Evolutionary conservation across 2,113 vertebrate species (phyloP).

Genomic region (Podarcis raffonei): DNA sequence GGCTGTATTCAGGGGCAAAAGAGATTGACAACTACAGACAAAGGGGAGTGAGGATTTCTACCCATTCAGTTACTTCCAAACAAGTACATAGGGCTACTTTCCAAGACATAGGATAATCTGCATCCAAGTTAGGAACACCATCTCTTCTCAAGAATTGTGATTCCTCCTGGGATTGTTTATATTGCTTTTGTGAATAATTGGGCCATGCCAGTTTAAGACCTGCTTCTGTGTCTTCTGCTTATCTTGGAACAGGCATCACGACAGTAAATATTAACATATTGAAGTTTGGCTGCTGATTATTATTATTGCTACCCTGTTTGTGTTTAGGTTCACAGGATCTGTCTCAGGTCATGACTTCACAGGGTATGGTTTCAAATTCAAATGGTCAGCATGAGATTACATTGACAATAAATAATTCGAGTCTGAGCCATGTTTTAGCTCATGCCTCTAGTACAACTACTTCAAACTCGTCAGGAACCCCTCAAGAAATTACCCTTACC

Average conservation of each 20-base stretch:
- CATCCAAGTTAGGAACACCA: not conserved
- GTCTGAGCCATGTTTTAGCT: constrained; percentile 89
- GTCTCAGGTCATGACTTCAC: constrained; percentile 86
- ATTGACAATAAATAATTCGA: constrained; percentile 95
- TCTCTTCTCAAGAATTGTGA: not conserved
- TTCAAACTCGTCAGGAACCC: constrained; percentile 75
- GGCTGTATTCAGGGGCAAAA: too few species aligned
- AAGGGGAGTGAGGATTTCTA: not conserved
- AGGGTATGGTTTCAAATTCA: constrained; percentile 83
- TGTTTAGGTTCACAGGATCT: constrained; percentile 88
- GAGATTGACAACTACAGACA: too few species aligned
- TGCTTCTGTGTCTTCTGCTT: not conserved
- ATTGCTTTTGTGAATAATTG: not conserved
- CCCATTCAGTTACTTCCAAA: not conserved
- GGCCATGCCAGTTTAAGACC: not conserved
- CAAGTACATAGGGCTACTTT: not conserved
- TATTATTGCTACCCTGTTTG: not conserved
- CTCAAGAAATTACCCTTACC: constrained; percentile 96
- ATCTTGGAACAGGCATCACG: not conserved
- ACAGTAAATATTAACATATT: not conserved
- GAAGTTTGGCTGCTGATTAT: not conserved
- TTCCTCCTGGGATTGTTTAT: not conserved
- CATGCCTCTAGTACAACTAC: constrained; percentile 78
- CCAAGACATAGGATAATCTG: not conserved
- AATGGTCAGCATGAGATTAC: constrained; percentile 90